These are phyloP conservation scores for Chrysotoxum bicinctum DNA, from an alignment of 2,888 invertebrate species.

Conservation along the genomic window DNA sequence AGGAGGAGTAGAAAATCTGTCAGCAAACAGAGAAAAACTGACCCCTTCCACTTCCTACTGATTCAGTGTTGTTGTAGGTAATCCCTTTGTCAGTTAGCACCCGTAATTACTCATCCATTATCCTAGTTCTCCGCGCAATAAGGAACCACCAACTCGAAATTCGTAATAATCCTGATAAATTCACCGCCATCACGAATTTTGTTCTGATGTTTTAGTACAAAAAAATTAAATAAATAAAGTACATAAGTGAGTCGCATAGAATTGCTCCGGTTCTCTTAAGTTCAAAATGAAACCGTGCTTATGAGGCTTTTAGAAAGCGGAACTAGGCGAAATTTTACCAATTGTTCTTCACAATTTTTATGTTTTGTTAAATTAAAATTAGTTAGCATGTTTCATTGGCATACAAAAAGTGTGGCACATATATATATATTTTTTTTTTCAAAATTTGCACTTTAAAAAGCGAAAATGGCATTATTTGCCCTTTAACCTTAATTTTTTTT, in stretches of 20 bases:
- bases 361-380: too few relatives aligned
- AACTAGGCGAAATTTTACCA: too few relatives aligned
- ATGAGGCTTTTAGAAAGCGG: too few relatives aligned
- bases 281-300: too few relatives aligned
- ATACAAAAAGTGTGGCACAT: too few relatives aligned
- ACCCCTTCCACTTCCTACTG: background rate
- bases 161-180: slow-evolving; percentile 68
- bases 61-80: background rate
- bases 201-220: background rate
- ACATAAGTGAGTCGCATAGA: background rate
- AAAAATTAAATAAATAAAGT: background rate
- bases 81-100: slow-evolving; percentile 58
- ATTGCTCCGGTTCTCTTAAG: background rate
- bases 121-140: slow-evolving; percentile 20
- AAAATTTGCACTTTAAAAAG: too few relatives aligned
- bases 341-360: too few relatives aligned
- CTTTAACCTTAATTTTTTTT: too few relatives aligned
- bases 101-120: slow-evolving; percentile 67
- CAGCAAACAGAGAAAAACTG: background rate
- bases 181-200: slow-evolving; percentile 41
- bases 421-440: too few relatives aligned
- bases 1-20: background rate
- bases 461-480: too few relatives aligned
- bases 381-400: too few relatives aligned
- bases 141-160: slow-evolving; percentile 36